Percentiles rank a stretch among this genome's conserved stretches.
phyloP scores from a whole-genome alignment of 2,113 vertebrate species.

The Shinisaurus crocodilurus region DNA sequence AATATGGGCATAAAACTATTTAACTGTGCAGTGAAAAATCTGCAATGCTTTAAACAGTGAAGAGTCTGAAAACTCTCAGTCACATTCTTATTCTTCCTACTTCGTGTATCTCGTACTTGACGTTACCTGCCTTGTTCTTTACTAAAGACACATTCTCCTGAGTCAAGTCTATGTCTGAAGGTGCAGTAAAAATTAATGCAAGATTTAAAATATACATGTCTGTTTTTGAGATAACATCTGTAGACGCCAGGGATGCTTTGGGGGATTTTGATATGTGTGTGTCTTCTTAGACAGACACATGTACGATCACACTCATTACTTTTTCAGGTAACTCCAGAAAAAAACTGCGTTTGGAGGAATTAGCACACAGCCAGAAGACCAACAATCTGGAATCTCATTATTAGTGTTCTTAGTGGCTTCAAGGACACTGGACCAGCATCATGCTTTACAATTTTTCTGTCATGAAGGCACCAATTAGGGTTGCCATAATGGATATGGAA shows the following conservation, averaged over 20 bases:
- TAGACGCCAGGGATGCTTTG: neutral
- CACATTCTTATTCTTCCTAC: neutral
- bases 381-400: neutral
- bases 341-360: neutral
- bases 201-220: slow-evolving; percentile 25
- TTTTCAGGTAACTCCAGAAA: slow-evolving; percentile 1
- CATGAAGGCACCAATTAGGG: neutral
- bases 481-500: neutral
- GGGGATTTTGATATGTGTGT: neutral
- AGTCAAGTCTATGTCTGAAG: neutral
- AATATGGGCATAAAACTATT: neutral
- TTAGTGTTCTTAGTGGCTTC: neutral
- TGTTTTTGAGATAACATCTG: neutral
- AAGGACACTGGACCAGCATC: no score
- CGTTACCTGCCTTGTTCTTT: neutral
- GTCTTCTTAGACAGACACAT: neutral
- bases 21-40: neutral
- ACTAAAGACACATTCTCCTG: neutral
- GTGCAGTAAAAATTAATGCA: slow-evolving; percentile 11
- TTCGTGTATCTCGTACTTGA: neutral
- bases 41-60: neutral
- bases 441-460: neutral
- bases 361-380: neutral
- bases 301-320: neutral
- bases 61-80: neutral